Base-by-base conservation (phyloP, 92 coral and sea anemone genomes). In the Heteractis magnifica region DNA sequence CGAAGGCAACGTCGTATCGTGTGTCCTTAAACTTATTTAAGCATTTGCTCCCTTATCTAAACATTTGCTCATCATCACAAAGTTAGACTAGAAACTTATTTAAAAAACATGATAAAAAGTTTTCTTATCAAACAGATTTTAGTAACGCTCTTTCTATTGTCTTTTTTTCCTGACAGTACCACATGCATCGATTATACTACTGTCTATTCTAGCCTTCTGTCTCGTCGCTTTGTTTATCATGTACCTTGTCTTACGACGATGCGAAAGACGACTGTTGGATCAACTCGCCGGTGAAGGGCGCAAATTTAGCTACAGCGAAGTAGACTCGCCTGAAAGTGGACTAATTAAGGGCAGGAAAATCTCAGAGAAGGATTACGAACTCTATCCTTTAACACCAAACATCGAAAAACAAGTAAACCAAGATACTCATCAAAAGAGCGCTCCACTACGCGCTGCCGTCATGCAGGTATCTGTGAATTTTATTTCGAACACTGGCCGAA, bases 401-500 rank as follows among this genome's bases (percentile, higher is more conserved):
- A 51, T 5, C 15, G 77, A 50, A 7, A 49, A 51, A 58, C 34
- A 0, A 16, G 18, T 16, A 51, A 51, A 52, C 23, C 76, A 81
- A 55, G 77, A 51, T 26, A 77, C 13, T 21, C 51, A 51, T 16
- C 73, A 70, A 19, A 21, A 13, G 4, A 20, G 6, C 5, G 50
- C 65, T 8, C 84, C 68, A 11, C 48, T 51, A 2, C 76, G 70
- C 15, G 55, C 77, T 5, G 93, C 93, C 12, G 86, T 85, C 11
- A 65, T 90, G 3, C 89, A 88, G 44, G 91, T 90, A 26, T 87
- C 93, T 23, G 93, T 87, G 10, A 77, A 80, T 2, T 90, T 68
- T 72, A 51, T 86, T 3, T 82, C 86, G 79, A 77, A 76, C 13
- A 74, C 88, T 9, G 87, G 90, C 15, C 87, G 93, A 12, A 65